Percentiles rank a stretch among this genome's conserved stretches.
Evolutionary conservation across 2,888 invertebrate genomes (phyloP).

Genomic region (Drosophila recens): DNA sequence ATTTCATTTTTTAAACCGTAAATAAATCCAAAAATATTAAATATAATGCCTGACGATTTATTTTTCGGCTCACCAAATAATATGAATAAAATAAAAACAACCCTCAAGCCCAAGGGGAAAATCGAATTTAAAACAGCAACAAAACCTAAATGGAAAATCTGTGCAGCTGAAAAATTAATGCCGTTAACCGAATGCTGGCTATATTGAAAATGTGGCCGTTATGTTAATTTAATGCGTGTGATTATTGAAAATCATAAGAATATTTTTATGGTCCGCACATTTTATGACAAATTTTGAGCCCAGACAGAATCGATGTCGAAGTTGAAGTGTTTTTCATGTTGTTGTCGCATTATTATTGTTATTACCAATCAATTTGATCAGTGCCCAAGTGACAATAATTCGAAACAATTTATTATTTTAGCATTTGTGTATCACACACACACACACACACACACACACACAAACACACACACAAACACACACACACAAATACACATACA

Average conservation of each 20-base stretch:
- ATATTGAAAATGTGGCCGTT: slow-evolving; percentile 76
- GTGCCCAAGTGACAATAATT: slow-evolving; percentile 79
- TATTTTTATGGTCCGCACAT: slow-evolving; percentile 67
- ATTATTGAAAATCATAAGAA: slow-evolving; percentile 80
- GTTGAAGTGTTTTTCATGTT: slow-evolving; percentile 29
- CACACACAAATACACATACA: slow-evolving; percentile 18
- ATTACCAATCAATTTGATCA: slow-evolving; percentile 79
- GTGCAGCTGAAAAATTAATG: slow-evolving; percentile 31
- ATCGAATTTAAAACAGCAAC: neutral
- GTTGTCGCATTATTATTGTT: slow-evolving; percentile 80
- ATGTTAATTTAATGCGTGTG: slow-evolving; percentile 77
- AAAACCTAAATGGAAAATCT: slow-evolving; percentile 53
- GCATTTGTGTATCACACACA: slow-evolving; percentile 70
- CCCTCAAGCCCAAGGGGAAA: neutral
- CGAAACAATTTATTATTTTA: slow-evolving; percentile 80
- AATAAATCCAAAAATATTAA: neutral
- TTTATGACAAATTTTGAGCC: slow-evolving; percentile 34
- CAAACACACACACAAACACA: slow-evolving; percentile 23
- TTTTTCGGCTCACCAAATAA: neutral
- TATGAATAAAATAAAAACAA: slow-evolving; percentile 1
- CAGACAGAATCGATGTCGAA: slow-evolving; percentile 11
- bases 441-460: slow-evolving; percentile 27
- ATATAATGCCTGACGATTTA: neutral
- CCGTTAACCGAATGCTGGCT: slow-evolving; percentile 43
- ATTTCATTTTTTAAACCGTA: neutral